Evolutionary conservation across 2,797 vertebrate genomes (phyloP).

Genomic region (Pantherophis vulpinus): DNA sequence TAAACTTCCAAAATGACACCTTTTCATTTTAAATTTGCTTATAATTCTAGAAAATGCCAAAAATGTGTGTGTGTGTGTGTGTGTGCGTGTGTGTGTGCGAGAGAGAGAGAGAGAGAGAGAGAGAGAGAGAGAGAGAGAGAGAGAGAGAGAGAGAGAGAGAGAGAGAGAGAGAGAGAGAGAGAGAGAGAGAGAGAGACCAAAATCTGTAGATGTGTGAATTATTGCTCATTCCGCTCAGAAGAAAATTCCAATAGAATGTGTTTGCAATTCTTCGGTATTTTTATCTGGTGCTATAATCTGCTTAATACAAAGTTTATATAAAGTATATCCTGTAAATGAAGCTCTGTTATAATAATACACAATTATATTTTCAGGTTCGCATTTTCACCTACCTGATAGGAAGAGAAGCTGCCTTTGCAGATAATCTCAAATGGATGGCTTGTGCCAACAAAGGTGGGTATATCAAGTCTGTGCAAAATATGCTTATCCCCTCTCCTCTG

Average conservation of each 20-base stretch:
- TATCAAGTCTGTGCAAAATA: background rate
- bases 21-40: slow-evolving; percentile 30
- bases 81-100: background rate
- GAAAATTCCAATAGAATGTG: background rate
- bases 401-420: slow-evolving; percentile 94
- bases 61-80: background rate
- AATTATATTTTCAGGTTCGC: slow-evolving; percentile 81
- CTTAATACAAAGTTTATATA: background rate
- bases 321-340: background rate
- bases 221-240: slow-evolving; percentile 4
- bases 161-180: too few species aligned
- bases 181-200: background rate
- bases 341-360: background rate
- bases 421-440: slow-evolving; percentile 99
- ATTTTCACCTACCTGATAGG: slow-evolving; percentile 98
- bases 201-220: slow-evolving; percentile 15
- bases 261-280: slow-evolving; percentile 24
- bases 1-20: background rate
- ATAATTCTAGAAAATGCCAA: slow-evolving; percentile 23
- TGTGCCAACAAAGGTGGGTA: slow-evolving; percentile 97
- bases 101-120: too few species aligned
- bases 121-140: accelerated
- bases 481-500: background rate
- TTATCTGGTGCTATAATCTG: background rate
- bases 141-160: too few species aligned